Evolutionary conservation across 2,888 invertebrate genomes (phyloP).

Genomic region (Zonitis immaculata): DNA sequence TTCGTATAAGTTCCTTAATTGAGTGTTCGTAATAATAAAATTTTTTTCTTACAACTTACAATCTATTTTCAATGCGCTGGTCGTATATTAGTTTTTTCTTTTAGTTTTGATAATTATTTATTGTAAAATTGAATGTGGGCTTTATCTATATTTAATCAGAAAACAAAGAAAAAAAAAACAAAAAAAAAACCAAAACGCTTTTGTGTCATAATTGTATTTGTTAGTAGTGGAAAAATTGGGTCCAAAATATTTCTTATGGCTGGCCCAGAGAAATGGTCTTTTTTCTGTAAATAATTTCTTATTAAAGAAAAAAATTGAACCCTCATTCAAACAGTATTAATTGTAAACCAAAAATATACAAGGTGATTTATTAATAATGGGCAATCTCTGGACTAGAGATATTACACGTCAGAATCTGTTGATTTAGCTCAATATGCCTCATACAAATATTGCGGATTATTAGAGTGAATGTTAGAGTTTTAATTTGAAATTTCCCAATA

Average conservation of each 20-base stretch:
- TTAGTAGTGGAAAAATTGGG: conserved; percentile 8
- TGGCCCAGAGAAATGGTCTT: conserved; percentile 13
- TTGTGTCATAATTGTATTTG: conserved; percentile 2
- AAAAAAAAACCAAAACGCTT: too few relatives aligned
- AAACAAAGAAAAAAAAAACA: background rate
- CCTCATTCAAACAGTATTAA: background rate
- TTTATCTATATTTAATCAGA: background rate
- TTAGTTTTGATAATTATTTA: background rate
- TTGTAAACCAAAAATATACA: too few relatives aligned
- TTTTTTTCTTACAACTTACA: background rate
- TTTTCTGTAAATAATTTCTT: conserved; percentile 2
- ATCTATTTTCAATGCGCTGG: conserved; percentile 19
- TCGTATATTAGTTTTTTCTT: conserved; percentile 16
- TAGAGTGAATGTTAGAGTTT: too few relatives aligned
- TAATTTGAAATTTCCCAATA: too few relatives aligned
- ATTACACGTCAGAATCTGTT: too few relatives aligned
- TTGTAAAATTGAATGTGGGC: background rate
- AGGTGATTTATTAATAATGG: too few relatives aligned
- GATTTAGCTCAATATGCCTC: too few relatives aligned
- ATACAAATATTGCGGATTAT: too few relatives aligned
- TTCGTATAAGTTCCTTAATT: conserved; percentile 53
- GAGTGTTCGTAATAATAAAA: background rate
- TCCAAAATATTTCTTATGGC: conserved; percentile 21
- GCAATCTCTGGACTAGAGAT: too few relatives aligned
- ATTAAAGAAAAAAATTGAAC: too few relatives aligned